Conservation (phyloP, 2,888 invertebrate species). For the Macrophya annulata region DNA sequence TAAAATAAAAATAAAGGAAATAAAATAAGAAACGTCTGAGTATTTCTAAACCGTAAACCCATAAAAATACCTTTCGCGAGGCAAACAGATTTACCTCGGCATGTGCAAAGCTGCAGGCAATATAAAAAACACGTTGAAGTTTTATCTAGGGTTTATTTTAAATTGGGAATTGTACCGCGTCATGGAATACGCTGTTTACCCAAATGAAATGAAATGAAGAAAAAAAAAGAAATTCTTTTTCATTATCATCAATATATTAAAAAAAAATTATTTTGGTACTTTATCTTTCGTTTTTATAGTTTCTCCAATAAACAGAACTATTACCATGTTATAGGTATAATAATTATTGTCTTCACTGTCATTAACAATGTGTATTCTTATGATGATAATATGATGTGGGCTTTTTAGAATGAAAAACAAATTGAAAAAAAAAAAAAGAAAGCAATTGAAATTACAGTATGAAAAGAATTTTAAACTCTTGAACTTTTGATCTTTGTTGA, state of each 20-base stretch:
- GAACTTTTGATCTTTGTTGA: slow-evolving; percentile 14
- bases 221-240: not conserved
- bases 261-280: too few species aligned
- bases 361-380: not conserved
- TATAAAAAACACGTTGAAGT: slow-evolving; percentile 1
- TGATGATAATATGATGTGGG: not conserved
- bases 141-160: slow-evolving; percentile 11
- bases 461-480: slow-evolving; percentile 5
- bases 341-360: too few species aligned
- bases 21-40: slow-evolving; percentile 9
- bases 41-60: slow-evolving; percentile 40
- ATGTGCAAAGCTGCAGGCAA: not conserved
- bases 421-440: not conserved
- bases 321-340: too few species aligned
- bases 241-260: not conserved
- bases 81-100: slow-evolving; percentile 12
- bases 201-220: too few species aligned
- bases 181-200: not conserved
- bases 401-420: not conserved
- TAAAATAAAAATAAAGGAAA: not conserved
- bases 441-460: not conserved
- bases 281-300: not conserved
- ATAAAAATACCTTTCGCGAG: slow-evolving; percentile 43
- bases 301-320: not conserved
- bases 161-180: not conserved